Evolutionary conservation across 2,113 vertebrate species (phyloP).

Genomic region (Oryctolagus cuniculus): DNA sequence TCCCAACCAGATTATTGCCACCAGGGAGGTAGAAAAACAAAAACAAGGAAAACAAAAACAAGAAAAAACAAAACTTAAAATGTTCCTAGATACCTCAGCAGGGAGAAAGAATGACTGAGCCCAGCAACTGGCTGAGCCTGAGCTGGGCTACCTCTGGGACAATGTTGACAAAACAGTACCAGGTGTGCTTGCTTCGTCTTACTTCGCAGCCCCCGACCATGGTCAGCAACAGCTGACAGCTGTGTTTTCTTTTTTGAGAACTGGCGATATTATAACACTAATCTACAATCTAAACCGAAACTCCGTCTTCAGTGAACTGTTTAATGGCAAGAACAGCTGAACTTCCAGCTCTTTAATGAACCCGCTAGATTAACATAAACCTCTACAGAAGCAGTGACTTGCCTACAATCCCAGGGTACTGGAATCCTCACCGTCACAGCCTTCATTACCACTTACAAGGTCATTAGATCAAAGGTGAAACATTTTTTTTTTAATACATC

Average conservation of each 20-base stretch:
- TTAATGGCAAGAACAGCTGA: background rate
- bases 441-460: background rate
- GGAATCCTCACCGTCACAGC: background rate
- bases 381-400: background rate
- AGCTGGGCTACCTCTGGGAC: background rate
- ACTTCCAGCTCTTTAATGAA: background rate
- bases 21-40: background rate
- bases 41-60: background rate
- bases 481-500: background rate
- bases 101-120: background rate
- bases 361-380: conserved; percentile 13
- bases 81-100: background rate
- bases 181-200: background rate
- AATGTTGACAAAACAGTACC: conserved; percentile 26
- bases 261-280: background rate
- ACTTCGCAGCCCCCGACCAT: background rate
- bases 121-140: background rate
- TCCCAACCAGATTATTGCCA: conserved; percentile 1
- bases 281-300: conserved; percentile 21
- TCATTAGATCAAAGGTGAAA: conserved; percentile 10
- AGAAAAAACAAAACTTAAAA: background rate
- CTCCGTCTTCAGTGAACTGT: conserved; percentile 1
- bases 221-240: conserved; percentile 27
- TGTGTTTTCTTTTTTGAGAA: conserved; percentile 37
- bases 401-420: background rate